These are phyloP conservation scores for Calonectris borealis DNA, from an alignment of 2,113 vertebrate genomes.

Conservation along the genomic window DNA sequence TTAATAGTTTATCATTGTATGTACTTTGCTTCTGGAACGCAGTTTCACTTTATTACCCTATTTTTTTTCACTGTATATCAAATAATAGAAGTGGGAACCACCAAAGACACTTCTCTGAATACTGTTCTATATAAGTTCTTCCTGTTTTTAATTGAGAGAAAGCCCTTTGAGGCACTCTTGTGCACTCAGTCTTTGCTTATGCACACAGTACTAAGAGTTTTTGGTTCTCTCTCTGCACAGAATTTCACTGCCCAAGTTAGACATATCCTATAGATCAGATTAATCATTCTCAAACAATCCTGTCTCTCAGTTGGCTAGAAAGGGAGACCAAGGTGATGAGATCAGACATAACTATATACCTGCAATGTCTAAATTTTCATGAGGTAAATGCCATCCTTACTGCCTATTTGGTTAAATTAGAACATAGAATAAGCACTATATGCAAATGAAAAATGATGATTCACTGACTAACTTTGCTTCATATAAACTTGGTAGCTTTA, in stretches of 20 bases:
- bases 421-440: not conserved
- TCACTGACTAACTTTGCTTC: slow-evolving; percentile 19
- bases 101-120: not conserved
- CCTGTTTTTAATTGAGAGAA: not conserved
- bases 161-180: not conserved
- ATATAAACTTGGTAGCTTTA: not conserved
- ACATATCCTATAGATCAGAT: not conserved
- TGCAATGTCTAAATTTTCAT: not conserved
- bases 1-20: not conserved
- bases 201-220: not conserved
- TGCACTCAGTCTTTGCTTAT: not conserved
- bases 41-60: not conserved
- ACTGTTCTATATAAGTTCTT: not conserved
- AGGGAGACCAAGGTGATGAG: not conserved
- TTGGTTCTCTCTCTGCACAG: not conserved
- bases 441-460: not conserved
- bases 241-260: not conserved
- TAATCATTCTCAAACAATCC: not conserved
- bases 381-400: not conserved
- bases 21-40: not conserved
- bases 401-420: not conserved
- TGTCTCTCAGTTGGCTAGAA: not conserved
- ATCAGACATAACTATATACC: not conserved
- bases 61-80: not conserved
- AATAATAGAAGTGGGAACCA: not conserved